phyloP scores from a whole-genome alignment of 2,113 vertebrate genomes.

The Pipra filicauda region DNA sequence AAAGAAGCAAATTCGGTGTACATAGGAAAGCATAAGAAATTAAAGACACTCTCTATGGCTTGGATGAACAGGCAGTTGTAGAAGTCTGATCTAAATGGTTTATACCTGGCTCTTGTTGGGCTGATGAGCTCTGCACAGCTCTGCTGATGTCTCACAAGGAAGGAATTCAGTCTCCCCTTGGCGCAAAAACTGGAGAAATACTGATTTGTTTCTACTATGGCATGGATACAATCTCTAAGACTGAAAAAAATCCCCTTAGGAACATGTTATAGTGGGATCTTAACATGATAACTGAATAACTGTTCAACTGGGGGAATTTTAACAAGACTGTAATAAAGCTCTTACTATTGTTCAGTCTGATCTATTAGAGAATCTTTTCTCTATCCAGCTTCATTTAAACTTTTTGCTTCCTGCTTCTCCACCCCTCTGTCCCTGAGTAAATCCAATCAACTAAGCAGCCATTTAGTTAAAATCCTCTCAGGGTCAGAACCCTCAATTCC shows the following conservation, averaged over 20 bases:
- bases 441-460: constrained; percentile 76
- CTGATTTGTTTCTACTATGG: background rate
- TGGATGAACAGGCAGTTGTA: background rate
- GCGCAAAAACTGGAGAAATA: background rate
- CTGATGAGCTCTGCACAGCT: background rate
- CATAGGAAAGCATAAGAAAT: background rate
- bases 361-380: constrained; percentile 50
- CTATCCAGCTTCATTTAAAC: constrained; percentile 67
- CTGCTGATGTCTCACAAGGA: background rate
- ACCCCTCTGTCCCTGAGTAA: constrained; percentile 39
- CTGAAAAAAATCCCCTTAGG: background rate
- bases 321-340: constrained; percentile 59
- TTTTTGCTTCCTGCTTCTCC: background rate
- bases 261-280: background rate
- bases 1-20: background rate
- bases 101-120: background rate
- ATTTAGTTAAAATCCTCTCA: constrained; percentile 70
- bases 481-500: constrained; percentile 66
- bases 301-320: constrained; percentile 45
- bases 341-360: constrained; percentile 30
- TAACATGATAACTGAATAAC: constrained; percentile 28
- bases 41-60: background rate
- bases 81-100: background rate
- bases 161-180: background rate
- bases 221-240: background rate